Base-by-base conservation (phyloP, 92 coral and sea anemone species). In the Paramuricea clavata region DNA sequence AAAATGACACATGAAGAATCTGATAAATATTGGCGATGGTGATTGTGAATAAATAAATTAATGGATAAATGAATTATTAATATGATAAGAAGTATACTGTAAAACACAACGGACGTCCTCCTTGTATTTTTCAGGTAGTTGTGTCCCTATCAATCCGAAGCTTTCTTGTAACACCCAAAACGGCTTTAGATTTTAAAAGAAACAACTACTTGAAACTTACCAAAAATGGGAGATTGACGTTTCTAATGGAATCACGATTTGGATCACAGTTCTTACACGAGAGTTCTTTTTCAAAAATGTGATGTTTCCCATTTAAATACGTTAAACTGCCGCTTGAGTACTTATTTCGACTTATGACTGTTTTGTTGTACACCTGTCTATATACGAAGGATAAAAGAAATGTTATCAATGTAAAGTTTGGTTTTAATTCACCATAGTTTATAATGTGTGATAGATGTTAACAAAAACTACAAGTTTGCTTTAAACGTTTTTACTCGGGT, bases 231-330 rank as follows among this genome's bases (percentile, higher is more conserved):
- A 95, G 88, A 67, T 95, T 94, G 39, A 91, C 94, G 68, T 93
- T 92, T 2, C 93, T 91, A 74, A 95, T 76, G 0, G 16, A 32
- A 77, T 95, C 98, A 0, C 59, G 80, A 42, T 12, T 87, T 54
- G 93, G 95, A 85, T 88, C 90, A 34, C 98, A 95, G 44, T 87
- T 89, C 12, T 81, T 69, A 81, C 98, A 95, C 0, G 98, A 95
- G 7, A 93, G 87, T 44, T 89, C 94, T 6, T 95, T 95, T 73
- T 95, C 98, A 92, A 90, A 95, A 25, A 94, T 54, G 62, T 87
- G 91, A 7, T 92, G 87, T 83, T 94, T 92, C 69, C 92, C 89
- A 71, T 93, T 93, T 93, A 92, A 87, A 69, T 94, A 95, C 0
- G 94, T 94, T 30, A 95, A 91, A 27, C 91, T 86, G 71, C 91